Percentiles rank a stretch among this genome's conserved stretches.
Evolutionary conservation across 2,797 vertebrate genomes (phyloP).

Genomic region (Sternotherus odoratus): DNA sequence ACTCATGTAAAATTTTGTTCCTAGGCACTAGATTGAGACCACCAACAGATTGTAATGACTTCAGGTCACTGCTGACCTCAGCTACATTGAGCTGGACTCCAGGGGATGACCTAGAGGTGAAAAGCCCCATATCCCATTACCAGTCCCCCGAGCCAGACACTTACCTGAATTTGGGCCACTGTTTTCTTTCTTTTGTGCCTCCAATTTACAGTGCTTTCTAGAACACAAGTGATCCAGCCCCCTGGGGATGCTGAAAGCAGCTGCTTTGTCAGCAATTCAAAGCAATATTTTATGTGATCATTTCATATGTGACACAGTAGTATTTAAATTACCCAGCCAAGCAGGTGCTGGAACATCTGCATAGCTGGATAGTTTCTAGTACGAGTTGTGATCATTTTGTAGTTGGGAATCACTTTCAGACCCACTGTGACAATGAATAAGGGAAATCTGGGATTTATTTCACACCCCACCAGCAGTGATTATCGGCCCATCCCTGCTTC

Average conservation of each 20-base stretch:
- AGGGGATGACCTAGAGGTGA: background rate
- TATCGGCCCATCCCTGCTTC: background rate
- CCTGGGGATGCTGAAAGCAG: background rate
- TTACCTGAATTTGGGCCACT: background rate
- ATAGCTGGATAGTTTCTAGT: background rate
- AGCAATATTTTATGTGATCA: background rate
- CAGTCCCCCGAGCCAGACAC: background rate
- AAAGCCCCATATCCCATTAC: background rate
- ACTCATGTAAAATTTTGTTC: background rate
- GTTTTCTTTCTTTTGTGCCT: background rate
- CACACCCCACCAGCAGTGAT: background rate
- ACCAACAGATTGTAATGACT: background rate
- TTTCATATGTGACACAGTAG: background rate
- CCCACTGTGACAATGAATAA: background rate
- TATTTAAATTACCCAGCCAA: background rate
- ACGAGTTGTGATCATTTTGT: background rate
- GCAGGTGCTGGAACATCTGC: background rate
- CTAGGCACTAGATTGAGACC: background rate
- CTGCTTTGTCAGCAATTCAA: background rate
- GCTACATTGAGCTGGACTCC: background rate
- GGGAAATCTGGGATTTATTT: background rate
- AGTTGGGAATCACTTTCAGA: background rate
- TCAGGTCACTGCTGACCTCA: background rate
- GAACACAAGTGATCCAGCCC: background rate
- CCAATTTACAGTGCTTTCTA: background rate